These are phyloP conservation scores for Rhinatrema bivittatum DNA, from an alignment of 2,797 vertebrate genomes.

Conservation along the genomic window DNA sequence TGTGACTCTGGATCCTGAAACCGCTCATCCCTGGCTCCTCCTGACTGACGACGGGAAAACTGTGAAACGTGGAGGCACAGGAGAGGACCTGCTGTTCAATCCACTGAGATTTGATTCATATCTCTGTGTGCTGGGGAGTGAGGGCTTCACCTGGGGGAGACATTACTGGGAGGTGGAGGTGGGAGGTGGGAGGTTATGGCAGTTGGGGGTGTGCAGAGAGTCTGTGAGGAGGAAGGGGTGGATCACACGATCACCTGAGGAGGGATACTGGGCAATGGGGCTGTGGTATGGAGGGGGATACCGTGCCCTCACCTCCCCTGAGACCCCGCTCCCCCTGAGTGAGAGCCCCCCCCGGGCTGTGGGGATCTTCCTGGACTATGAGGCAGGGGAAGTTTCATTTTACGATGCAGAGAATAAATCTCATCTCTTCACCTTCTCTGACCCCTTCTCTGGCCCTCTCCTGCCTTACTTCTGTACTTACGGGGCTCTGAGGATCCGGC, in stretches of 20 bases:
- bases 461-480: slow-evolving; percentile 31
- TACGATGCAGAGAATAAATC: slow-evolving; percentile 18
- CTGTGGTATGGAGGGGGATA: fast-evolving
- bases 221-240: slow-evolving; percentile 34
- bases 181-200: slow-evolving; percentile 37
- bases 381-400: slow-evolving; percentile 26
- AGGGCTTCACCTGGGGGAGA: slow-evolving; percentile 36
- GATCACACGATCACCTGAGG: too few species aligned
- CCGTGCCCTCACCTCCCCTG: neutral
- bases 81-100: slow-evolving; percentile 20
- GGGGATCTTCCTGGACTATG: slow-evolving; percentile 20
- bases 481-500: too few species aligned
- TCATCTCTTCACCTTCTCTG: slow-evolving; percentile 9
- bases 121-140: slow-evolving; percentile 35
- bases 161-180: too few species aligned
- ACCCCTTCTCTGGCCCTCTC: slow-evolving; percentile 18
- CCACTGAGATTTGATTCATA: slow-evolving; percentile 36
- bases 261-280: neutral
- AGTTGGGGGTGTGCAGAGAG: slow-evolving; percentile 36
- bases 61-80: too few species aligned
- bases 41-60: too few species aligned
- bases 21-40: too few species aligned
- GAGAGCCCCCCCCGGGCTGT: slow-evolving; percentile 2
- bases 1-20: too few species aligned
- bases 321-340: neutral